These are phyloP conservation scores for Eupithecia centaureata DNA, from an alignment of 2,888 invertebrate genomes.

Conservation along the genomic window DNA sequence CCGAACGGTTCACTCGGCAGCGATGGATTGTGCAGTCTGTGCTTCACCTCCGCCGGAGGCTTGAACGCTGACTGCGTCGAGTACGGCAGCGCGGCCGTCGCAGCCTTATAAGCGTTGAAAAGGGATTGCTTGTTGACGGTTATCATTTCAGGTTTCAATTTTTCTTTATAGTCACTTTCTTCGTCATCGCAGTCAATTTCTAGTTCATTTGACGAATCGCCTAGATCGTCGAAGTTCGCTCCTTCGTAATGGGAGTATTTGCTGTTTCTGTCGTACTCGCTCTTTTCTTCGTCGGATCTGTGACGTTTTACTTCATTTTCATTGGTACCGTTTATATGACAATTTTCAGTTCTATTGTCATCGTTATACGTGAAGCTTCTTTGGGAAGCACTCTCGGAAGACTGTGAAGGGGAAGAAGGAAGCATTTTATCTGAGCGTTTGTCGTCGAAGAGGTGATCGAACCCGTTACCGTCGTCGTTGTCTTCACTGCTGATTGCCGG, in stretches of 20 bases:
- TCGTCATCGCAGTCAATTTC: constrained; percentile 88
- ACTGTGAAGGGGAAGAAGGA: constrained; percentile 86
- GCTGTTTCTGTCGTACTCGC: constrained; percentile 72
- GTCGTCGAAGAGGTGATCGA: constrained; percentile 93
- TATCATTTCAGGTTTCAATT: constrained; percentile 80
- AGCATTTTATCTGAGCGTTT: constrained; percentile 88
- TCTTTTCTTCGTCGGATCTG: constrained; percentile 66
- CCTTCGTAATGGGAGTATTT: constrained; percentile 87
- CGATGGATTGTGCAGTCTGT: constrained; percentile 69
- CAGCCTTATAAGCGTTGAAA: constrained; percentile 82
- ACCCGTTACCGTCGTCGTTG: constrained; percentile 91
- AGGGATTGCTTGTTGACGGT: constrained; percentile 80
- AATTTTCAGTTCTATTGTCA: constrained; percentile 41
- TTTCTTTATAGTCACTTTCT: constrained; percentile 78
- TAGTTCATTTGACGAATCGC: constrained; percentile 90
- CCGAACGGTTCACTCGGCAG: constrained; percentile 89
- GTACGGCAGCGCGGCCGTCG: constrained; percentile 85
- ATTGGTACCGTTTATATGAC: constrained; percentile 53
- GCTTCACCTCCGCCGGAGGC: constrained; percentile 88
- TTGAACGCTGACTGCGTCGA: constrained; percentile 92
- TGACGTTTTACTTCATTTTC: constrained; percentile 59
- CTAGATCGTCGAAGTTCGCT: constrained; percentile 89
- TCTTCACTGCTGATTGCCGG: constrained; percentile 86
- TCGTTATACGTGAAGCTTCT: constrained; percentile 85
- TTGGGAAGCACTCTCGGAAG: constrained; percentile 86